A percentile compares a stretch with the other conserved stretches of the same genome.
Conservation (phyloP, 2,113 vertebrate species). For the Pseudolaguvia tuberculata region DNA sequence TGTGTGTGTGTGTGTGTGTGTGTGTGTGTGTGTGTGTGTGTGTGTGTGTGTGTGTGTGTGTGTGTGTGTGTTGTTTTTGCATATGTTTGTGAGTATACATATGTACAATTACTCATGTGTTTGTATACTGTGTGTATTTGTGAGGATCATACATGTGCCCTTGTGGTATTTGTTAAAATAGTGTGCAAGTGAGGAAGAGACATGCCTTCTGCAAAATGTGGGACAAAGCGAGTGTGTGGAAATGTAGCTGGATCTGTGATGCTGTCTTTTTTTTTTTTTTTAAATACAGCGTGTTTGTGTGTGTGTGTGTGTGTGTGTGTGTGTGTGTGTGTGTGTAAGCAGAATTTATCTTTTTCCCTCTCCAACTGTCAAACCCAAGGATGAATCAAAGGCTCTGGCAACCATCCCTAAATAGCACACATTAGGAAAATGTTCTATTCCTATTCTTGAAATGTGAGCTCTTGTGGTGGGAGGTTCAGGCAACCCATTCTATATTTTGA, state of each 20-base stretch:
- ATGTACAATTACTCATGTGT: no score
- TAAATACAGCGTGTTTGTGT: neutral
- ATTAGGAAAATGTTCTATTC: constrained; percentile 26
- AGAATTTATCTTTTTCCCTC: neutral
- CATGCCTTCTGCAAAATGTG: constrained; percentile 6
- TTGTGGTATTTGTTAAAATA: neutral
- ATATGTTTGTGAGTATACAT: no score
- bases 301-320: neutral
- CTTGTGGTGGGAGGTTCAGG: neutral
- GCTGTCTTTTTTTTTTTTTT: constrained; percentile 27
- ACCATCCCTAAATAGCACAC: neutral
- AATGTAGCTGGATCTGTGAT: no score
- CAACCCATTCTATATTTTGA: neutral
- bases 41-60: neutral
- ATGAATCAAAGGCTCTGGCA: constrained; percentile 36
- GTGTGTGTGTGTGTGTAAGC: neutral
- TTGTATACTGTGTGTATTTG: neutral
- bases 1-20: no score
- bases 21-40: no score
- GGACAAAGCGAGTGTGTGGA: constrained; percentile 12
- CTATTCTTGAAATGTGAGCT: neutral
- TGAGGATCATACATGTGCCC: neutral
- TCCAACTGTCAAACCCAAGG: constrained; percentile 16
- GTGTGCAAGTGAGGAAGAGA: neutral
- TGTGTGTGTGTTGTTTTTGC: neutral